Evolutionary conservation across 2,113 vertebrate species (phyloP).

Genomic region (Caranx melampygus): DNA sequence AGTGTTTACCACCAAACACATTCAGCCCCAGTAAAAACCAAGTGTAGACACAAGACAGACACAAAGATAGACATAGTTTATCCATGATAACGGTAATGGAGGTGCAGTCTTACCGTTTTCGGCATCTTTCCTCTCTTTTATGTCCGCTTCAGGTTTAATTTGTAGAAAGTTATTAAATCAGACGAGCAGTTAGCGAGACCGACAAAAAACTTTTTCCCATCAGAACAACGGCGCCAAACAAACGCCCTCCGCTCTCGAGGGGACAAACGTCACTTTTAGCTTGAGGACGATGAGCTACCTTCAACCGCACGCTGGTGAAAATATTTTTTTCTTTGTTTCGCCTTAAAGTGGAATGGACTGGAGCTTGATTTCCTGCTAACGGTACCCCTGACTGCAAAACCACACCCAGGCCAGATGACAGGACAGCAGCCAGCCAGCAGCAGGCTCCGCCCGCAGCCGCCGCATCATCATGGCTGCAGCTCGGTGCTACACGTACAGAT

Average conservation of each 20-base stretch:
- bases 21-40: rapidly evolving
- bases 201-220: conserved; percentile 82
- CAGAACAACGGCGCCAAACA: conserved; percentile 78
- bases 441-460: conserved; percentile 77
- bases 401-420: conserved; percentile 87
- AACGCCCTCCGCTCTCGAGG: conserved; percentile 44
- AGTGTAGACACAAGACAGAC: not conserved
- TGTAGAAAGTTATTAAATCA: conserved; percentile 48
- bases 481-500: not conserved
- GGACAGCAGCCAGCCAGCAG: conserved; percentile 67
- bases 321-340: conserved; percentile 74
- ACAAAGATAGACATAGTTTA: not conserved
- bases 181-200: conserved; percentile 60
- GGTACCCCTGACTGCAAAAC: conserved; percentile 84
- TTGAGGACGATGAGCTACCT: conserved; percentile 11
- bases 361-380: conserved; percentile 85
- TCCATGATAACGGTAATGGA: not conserved
- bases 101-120: conserved; percentile 80
- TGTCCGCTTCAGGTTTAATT: conserved; percentile 27
- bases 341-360: conserved; percentile 61
- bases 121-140: conserved; percentile 78
- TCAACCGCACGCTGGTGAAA: conserved; percentile 7
- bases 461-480: conserved; percentile 66
- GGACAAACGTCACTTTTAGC: conserved; percentile 21
- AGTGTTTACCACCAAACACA: not conserved